A percentile compares a stretch with the other conserved stretches of the same genome.
Conservation (phyloP, 2,113 vertebrate genomes). For the Coptodon rendalli region DNA sequence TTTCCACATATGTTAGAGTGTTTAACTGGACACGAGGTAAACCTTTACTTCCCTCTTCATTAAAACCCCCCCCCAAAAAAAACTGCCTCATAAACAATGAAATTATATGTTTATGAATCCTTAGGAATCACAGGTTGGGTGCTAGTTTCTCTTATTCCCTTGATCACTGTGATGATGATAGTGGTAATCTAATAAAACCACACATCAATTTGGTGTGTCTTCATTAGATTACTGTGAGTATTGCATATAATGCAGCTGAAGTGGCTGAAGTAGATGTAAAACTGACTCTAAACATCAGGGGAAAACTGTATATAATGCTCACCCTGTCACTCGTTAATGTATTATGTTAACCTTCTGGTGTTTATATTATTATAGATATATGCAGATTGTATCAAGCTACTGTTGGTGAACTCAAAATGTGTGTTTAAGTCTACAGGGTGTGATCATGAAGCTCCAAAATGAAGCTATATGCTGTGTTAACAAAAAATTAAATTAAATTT, state of each 20-base stretch:
- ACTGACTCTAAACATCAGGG: neutral
- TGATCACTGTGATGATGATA: neutral
- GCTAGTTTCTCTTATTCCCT: neutral
- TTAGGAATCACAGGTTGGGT: neutral
- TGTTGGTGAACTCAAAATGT: too few species aligned
- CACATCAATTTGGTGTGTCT: neutral
- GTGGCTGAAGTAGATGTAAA: neutral
- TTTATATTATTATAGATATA: neutral
- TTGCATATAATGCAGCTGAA: neutral
- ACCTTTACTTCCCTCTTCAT: neutral
- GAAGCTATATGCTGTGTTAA: too few species aligned
- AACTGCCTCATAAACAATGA: neutral
- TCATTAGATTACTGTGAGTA: neutral
- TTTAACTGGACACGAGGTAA: neutral
- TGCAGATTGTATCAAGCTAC: too few species aligned
- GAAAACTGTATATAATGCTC: neutral
- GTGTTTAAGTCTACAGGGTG: neutral
- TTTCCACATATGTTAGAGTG: neutral
- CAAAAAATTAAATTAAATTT: neutral
- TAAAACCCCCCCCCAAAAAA: neutral
- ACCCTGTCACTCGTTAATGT: neutral
- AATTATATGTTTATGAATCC: neutral
- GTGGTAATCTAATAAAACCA: neutral
- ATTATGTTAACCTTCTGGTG: too few species aligned
- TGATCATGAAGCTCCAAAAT: neutral